Base-by-base conservation (phyloP, 2,797 vertebrate species). In the Hippocampus kuda region DNA sequence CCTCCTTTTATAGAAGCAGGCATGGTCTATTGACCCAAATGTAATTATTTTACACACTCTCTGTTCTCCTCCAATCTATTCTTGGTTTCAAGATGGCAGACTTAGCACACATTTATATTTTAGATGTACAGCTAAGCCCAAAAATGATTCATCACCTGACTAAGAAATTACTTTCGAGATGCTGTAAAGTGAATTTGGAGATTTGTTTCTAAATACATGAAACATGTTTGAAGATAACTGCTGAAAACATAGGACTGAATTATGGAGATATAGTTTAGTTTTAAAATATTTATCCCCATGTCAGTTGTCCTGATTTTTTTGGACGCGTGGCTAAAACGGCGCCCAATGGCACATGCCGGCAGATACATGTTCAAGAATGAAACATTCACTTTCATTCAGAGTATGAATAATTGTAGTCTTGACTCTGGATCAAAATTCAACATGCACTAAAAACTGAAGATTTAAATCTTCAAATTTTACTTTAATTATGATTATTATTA, bases 11-110 rank as follows among this genome's bases (percentile, higher is more conserved):
- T 86, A 80, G 82, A 86, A 87, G 82, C 77, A 80, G 83, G 83
- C 86, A 87, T 83, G 85, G 80, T 87, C 79, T 86, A 88, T 87
- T 88, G 88, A 88, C 82, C 82, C 66, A 87, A 89, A 89, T 89
- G 71, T 75, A 84, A 89, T 89, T 88, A 88, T 85, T 88, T 81
- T 53, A 75, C 73, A 76, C 66, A 72, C 72, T 57, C 64, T 74
- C 67, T 49, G 64, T 54, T 18, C 27, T 18, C 42, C 49, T n/a
- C 48, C 24, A 30, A 51, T 38, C 48, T 22, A 51, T 67, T n/a
- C 30, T 34, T 34, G 1, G 16, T 44, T 57, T 16, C n/a, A 41
- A 42, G 26, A 57, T 16, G n/a, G 9, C 34, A 56, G 22, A 67
- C 53, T 46, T 46, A 26, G n/a, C 24, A 18, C 7, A 44, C 13